phyloP scores from a whole-genome alignment of 2,888 invertebrate species.

The Cataglyphis livida region DNA sequence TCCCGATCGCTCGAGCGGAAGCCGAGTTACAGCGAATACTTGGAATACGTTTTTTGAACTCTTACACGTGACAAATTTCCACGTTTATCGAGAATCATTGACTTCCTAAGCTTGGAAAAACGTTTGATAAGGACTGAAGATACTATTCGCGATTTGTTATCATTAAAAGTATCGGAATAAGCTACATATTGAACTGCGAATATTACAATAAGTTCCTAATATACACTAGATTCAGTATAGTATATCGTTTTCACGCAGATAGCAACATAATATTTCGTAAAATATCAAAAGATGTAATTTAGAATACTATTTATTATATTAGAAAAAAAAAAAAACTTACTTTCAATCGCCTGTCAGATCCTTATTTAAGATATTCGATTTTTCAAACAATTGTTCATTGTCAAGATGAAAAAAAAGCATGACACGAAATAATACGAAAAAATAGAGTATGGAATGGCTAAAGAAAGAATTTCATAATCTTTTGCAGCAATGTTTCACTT shows the following conservation, averaged over 20 bases:
- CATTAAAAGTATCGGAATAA: background rate
- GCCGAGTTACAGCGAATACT: conserved; percentile 59
- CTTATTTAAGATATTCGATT: background rate
- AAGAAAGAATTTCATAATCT: background rate
- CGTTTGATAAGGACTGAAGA: background rate
- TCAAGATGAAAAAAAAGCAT: too few species aligned
- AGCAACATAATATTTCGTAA: background rate
- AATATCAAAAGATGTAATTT: background rate
- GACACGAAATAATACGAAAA: background rate
- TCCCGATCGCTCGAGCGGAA: conserved; percentile 26
- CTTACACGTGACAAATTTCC: background rate
- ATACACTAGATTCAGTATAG: background rate
- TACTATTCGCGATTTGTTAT: background rate
- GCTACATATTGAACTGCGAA: background rate
- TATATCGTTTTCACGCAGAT: background rate
- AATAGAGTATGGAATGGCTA: background rate
- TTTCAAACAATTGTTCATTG: background rate
- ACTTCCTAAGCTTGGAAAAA: background rate
- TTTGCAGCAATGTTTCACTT: background rate
- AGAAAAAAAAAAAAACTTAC: background rate
- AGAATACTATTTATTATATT: background rate
- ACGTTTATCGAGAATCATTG: conserved; percentile 14
- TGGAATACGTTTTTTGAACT: conserved; percentile 16
- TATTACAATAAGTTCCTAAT: too few species aligned
- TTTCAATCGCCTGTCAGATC: background rate